Percentiles rank a stretch among this genome's conserved stretches.
Evolutionary conservation across 2,888 invertebrate genomes (phyloP).

Genomic region (Eudasyphora cyanicolor): DNA sequence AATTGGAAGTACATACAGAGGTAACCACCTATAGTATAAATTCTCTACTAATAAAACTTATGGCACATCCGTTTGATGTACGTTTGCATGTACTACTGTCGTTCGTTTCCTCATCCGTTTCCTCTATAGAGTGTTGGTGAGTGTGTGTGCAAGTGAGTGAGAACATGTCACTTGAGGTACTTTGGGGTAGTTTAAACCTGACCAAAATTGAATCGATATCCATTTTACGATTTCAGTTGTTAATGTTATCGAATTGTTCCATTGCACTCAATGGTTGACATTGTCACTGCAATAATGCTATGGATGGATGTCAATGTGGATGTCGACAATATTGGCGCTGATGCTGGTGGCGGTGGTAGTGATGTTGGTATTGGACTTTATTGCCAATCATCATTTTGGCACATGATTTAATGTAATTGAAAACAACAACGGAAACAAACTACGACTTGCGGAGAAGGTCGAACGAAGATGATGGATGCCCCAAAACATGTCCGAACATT

Average conservation of each 20-base stretch:
- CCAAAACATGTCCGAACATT: not conserved
- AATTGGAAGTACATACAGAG: not conserved
- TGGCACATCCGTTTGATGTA: not conserved
- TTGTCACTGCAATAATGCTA: not conserved
- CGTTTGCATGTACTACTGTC: not conserved
- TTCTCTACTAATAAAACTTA: not conserved
- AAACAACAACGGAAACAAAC: constrained; percentile 9
- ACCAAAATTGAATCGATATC: constrained; percentile 58
- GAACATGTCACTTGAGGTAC: not conserved
- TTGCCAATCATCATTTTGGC: constrained; percentile 56
- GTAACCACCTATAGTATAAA: too few species aligned
- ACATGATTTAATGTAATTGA: constrained; percentile 50
- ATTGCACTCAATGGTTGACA: not conserved
- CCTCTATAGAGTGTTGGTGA: not conserved
- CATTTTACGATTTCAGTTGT: constrained; percentile 45
- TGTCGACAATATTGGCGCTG: not conserved
- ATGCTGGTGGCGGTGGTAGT: not conserved
- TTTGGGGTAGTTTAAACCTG: constrained; percentile 4
- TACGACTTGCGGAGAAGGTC: constrained; percentile 1
- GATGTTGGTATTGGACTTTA: constrained; percentile 45
- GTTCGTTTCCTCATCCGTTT: not conserved
- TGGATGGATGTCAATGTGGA: not conserved
- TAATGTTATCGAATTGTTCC: constrained; percentile 46
- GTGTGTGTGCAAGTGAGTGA: not conserved
- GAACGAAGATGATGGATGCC: not conserved